A percentile compares a stretch with the other conserved stretches of the same genome.
phyloP scores from a whole-genome alignment of 37 sponge, comb jelly and placozoan species.

The Halichondria panicea region DNA sequence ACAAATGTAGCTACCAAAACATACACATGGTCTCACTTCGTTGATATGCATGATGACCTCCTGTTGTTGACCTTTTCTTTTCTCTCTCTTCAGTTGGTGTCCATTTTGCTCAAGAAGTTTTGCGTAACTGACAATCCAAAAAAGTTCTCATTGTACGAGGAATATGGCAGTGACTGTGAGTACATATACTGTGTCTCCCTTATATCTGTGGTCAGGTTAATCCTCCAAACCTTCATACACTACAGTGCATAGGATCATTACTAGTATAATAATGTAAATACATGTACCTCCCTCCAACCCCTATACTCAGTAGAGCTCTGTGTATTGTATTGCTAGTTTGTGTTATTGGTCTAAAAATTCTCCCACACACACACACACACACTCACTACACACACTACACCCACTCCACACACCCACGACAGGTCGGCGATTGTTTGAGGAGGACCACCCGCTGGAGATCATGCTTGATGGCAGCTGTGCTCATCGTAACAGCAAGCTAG shows the following conservation, averaged over 20 bases:
- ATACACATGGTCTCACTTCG: no score
- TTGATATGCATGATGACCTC: no score
- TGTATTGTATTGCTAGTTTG: no score
- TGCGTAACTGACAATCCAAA: conserved; percentile 78
- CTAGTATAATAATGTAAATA: no score
- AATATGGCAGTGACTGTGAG: conserved; percentile 72
- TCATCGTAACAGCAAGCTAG: conserved; percentile 60
- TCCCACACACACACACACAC: not conserved
- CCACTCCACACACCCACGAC: no score
- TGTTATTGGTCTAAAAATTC: no score
- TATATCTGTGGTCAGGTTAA: not conserved
- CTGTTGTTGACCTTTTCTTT: no score
- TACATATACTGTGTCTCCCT: not conserved
- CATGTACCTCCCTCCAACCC: not conserved
- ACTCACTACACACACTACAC: no score
- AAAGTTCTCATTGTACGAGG: conserved; percentile 80
- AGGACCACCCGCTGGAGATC: conserved; percentile 64
- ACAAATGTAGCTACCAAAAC: no score
- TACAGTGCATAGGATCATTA: not conserved
- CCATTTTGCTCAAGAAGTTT: conserved; percentile 73
- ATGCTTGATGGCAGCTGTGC: conserved; percentile 43
- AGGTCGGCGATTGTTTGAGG: conserved; percentile 67
- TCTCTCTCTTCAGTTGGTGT: conserved; percentile 41
- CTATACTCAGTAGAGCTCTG: no score
- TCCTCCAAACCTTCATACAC: not conserved